Base-by-base conservation (phyloP, 2,113 vertebrate genomes). In the Camelus dromedarius region DNA sequence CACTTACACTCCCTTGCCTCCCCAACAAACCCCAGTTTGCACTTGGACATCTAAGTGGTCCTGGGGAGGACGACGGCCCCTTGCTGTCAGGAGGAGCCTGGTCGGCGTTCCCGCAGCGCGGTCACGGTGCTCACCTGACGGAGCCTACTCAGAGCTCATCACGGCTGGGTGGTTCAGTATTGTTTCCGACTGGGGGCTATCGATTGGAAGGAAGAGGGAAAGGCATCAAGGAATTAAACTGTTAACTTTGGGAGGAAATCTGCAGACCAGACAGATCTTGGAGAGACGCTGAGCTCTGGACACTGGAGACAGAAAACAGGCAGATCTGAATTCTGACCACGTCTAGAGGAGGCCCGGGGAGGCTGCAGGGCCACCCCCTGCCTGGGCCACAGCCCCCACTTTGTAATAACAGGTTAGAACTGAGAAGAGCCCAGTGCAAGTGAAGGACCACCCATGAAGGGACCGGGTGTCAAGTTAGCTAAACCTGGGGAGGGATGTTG, bases 81-180 rank as follows among this genome's bases (percentile, higher is more conserved):
- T 18, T 16, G 24, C 60, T 18, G 3, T 52, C 0, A 0, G 3
- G 32, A 46, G 8, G 30, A 20, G 1, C 30, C 22, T 4, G 20
- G 12, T 12, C 60, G 7, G 9, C 6, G 9, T 35, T 38, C 13
- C n/a, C 32, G 26, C 9, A 2, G 6, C 8, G 4, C 0, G 12
- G 67, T 11, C 67, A 16, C 20, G 30, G 6, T 4, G 62, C 70
- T 18, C 42, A 7, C 3, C 0, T 13, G 13, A 3, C 16, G 70
- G 46, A 22, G 16, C 32, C 48, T 14, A 9, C 13, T n/a, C 15
- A 5, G 10, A 76, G 30, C 35, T 8, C 4, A 20, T 69, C 14
- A 1, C 28, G 19, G n/a, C 2, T 13, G 46, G 28, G 28, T 1
- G n/a, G 48, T n/a, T n/a, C 35, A 13, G 13, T 42, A 15, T 14